These are phyloP conservation scores for Agrochola lota DNA, from an alignment of 2,888 invertebrate species.

Conservation along the genomic window DNA sequence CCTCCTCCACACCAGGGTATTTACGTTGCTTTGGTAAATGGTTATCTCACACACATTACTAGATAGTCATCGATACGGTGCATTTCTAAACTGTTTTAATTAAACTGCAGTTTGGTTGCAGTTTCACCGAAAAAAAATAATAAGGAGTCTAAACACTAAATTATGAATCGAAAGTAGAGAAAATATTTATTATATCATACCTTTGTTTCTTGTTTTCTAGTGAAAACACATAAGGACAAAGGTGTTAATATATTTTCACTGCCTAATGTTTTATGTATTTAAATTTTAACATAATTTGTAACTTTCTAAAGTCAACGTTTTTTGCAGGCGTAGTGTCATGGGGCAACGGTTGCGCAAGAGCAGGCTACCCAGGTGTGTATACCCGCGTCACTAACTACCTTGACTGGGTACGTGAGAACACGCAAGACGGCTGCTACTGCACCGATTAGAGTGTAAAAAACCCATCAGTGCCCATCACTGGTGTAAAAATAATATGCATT, in stretches of 20 bases:
- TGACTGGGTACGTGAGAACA: constrained; percentile 95
- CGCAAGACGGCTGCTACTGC: constrained; percentile 96
- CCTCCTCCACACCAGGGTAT: neutral
- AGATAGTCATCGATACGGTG: neutral
- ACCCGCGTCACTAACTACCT: constrained; percentile 95
- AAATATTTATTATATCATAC: neutral
- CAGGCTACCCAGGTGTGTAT: constrained; percentile 96
- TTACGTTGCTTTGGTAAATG: no score
- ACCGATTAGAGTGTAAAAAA: constrained; percentile 84
- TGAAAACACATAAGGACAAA: constrained; percentile 29
- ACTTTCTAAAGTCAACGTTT: constrained; percentile 45
- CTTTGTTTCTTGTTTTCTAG: constrained; percentile 7
- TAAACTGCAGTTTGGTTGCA: neutral
- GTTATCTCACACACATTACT: neutral
- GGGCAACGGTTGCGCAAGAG: constrained; percentile 97
- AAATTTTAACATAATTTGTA: constrained; percentile 20
- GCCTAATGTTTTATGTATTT: constrained; percentile 33
- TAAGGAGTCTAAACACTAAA: neutral
- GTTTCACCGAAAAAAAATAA: neutral
- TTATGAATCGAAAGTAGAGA: constrained; percentile 15
- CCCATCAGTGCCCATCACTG: constrained; percentile 1
- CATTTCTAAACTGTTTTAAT: neutral
- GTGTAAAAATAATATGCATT: constrained; percentile 55
- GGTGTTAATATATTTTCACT: constrained; percentile 14
- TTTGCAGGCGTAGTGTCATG: constrained; percentile 95